Percentiles rank a stretch among this genome's conserved stretches.
phyloP scores from a whole-genome alignment of 2,888 invertebrate species.

The Gastrophysa polygoni region DNA sequence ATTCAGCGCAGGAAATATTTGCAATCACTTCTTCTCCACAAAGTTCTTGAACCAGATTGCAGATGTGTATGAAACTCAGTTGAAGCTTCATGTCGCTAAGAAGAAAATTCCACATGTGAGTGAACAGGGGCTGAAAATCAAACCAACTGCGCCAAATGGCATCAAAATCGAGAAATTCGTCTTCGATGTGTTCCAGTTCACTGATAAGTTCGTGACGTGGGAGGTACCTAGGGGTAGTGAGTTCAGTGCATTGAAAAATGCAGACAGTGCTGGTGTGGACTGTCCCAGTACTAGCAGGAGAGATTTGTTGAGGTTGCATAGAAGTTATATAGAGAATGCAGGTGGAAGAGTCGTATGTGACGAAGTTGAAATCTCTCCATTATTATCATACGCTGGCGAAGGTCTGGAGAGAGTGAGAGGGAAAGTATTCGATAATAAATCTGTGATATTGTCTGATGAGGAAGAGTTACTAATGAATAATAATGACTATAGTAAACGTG shows the following conservation, averaged over 20 bases:
- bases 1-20: constrained; percentile 96
- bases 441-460: constrained; percentile 41
- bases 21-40: constrained; percentile 95
- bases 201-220: constrained; percentile 90
- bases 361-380: constrained; percentile 88
- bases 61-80: constrained; percentile 70
- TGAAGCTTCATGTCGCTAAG: constrained; percentile 93
- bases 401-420: constrained; percentile 63
- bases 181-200: constrained; percentile 96
- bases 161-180: constrained; percentile 99
- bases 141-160: constrained; percentile 87
- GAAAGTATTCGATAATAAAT: constrained; percentile 40
- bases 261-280: constrained; percentile 86
- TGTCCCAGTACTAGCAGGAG: constrained; percentile 86
- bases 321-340: constrained; percentile 78
- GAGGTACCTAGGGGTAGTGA: constrained; percentile 91
- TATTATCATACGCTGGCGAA: constrained; percentile 91
- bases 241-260: constrained; percentile 97
- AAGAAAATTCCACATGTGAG: constrained; percentile 94
- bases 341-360: constrained; percentile 75
- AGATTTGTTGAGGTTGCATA: constrained; percentile 78
- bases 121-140: constrained; percentile 69
- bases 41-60: constrained; percentile 82
- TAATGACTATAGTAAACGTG: constrained; percentile 22
- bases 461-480: constrained; percentile 34